Evolutionary conservation across 2,113 vertebrate species (phyloP), one percentile per base, ranked within the genome.

Genomic region (Rynchops niger): DNA sequence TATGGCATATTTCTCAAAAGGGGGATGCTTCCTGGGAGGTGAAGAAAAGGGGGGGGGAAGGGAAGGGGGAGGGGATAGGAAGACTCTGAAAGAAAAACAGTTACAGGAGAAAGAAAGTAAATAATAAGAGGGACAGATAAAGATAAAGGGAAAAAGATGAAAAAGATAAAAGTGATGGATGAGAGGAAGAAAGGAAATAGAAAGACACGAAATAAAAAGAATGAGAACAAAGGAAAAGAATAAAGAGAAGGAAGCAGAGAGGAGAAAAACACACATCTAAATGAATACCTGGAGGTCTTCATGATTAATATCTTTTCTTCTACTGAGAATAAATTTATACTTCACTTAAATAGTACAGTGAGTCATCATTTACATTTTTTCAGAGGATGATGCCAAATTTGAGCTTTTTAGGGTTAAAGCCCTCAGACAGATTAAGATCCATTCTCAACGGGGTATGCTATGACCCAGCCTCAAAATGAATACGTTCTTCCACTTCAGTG

Each of bases 81-180:
- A 56, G 34, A 14, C 12, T 47, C 21, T 38, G 42, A 85, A 87
- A 78, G 29, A 55, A 87, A 90, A 93, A 18, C 16, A 52, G 61
- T 50, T 85, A 70, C 62, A 84, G 62, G 11, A 80, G 42, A 93
- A 43, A 63, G 55, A 90, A 86, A 82, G 34, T 79, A 95, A 94
- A 88, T 59, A 95, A 56, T 69, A 93, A 88, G 58, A 86, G 38
- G 52, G 42, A 77, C 32, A 88, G 59, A 81, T 83, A 87, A 95
- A 81, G 59, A 45, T 61, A 93, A 92, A 63, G 69, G 45, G 34
- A 7, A 67, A 72, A 91, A 94, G 89, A 96, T 83, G 32, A 92
- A 90, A 96, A 85, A 95, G 86, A 91, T 88, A 84, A 88, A 92
- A 88, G 55, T 93, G 96, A 95, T 93, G 42, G 80, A 97, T 97